Evolutionary conservation across 2,797 vertebrate genomes (phyloP).

Genomic region (Acanthopagrus latus): DNA sequence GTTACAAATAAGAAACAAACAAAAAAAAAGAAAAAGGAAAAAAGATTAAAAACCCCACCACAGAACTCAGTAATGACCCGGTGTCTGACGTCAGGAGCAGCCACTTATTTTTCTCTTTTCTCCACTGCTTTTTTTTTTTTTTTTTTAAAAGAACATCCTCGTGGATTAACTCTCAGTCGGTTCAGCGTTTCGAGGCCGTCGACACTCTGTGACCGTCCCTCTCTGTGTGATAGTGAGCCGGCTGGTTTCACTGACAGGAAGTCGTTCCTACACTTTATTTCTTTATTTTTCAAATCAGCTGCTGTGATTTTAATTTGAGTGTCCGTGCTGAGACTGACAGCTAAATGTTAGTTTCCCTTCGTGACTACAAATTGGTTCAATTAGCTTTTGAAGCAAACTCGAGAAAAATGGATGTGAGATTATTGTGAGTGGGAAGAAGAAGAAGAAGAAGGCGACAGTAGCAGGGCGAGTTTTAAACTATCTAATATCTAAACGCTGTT

Average conservation of each 20-base stretch:
- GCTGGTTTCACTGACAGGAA: slow-evolving; percentile 35
- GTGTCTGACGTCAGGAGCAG: slow-evolving; percentile 62
- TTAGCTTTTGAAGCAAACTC: neutral
- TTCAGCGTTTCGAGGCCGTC: slow-evolving; percentile 33
- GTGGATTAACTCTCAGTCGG: slow-evolving; percentile 62
- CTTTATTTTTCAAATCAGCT: too few relatives aligned
- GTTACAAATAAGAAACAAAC: slow-evolving; percentile 69
- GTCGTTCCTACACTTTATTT: neutral
- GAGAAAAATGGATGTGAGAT: neutral
- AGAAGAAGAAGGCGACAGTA: neutral
- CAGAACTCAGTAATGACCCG: slow-evolving; percentile 51
- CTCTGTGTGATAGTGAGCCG: neutral
- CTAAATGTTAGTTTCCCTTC: neutral
- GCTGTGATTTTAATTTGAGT: neutral
- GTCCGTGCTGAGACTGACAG: neutral
- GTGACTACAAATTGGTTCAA: neutral
- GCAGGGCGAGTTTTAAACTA: neutral
- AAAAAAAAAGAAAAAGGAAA: slow-evolving; percentile 43
- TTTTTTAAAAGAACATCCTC: slow-evolving; percentile 12
- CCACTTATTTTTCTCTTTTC: slow-evolving; percentile 42
- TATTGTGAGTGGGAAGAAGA: neutral
- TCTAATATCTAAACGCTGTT: neutral
- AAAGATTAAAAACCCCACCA: slow-evolving; percentile 63
- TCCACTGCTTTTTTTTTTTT: neutral
- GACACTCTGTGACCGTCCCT: slow-evolving; percentile 11